phyloP scores from a whole-genome alignment of 1,140 invertebrate genomes.

The Drosophila kurseongensis region DNA sequence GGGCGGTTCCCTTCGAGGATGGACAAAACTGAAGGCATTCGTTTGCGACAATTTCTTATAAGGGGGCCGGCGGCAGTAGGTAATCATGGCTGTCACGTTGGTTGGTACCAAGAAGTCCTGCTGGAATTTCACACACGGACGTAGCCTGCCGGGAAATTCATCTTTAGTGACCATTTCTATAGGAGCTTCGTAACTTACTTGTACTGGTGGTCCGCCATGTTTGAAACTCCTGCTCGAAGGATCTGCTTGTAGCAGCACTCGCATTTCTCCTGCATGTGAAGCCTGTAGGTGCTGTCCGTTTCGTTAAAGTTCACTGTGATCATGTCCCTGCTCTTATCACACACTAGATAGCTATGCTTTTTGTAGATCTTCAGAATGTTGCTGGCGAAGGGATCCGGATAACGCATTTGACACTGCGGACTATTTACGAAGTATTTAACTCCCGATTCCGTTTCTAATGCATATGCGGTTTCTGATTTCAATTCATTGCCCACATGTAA shows the following conservation, averaged over 20 bases:
- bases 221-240: slow-evolving; percentile 64
- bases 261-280: slow-evolving; percentile 50
- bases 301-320: slow-evolving; percentile 81
- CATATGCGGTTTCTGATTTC: neutral
- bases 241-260: slow-evolving; percentile 86
- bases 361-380: slow-evolving; percentile 87
- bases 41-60: slow-evolving; percentile 32
- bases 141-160: slow-evolving; percentile 33
- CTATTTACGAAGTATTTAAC: slow-evolving; percentile 61
- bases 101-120: slow-evolving; percentile 61
- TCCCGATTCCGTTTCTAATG: slow-evolving; percentile 2
- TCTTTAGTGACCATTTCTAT: neutral
- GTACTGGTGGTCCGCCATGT: slow-evolving; percentile 84
- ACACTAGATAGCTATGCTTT: slow-evolving; percentile 86
- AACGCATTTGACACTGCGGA: slow-evolving; percentile 87
- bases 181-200: slow-evolving; percentile 72
- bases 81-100: slow-evolving; percentile 55
- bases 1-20: slow-evolving; percentile 18
- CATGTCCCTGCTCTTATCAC: slow-evolving; percentile 85
- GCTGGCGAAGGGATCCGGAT: slow-evolving; percentile 88
- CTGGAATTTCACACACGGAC: slow-evolving; percentile 42
- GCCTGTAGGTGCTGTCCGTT: slow-evolving; percentile 42
- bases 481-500: neutral
- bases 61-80: slow-evolving; percentile 47
- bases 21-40: slow-evolving; percentile 71